Evolutionary conservation across 2,113 vertebrate genomes (phyloP), one percentile per base, ranked within the genome.

Genomic region (Bombycilla garrulus): DNA sequence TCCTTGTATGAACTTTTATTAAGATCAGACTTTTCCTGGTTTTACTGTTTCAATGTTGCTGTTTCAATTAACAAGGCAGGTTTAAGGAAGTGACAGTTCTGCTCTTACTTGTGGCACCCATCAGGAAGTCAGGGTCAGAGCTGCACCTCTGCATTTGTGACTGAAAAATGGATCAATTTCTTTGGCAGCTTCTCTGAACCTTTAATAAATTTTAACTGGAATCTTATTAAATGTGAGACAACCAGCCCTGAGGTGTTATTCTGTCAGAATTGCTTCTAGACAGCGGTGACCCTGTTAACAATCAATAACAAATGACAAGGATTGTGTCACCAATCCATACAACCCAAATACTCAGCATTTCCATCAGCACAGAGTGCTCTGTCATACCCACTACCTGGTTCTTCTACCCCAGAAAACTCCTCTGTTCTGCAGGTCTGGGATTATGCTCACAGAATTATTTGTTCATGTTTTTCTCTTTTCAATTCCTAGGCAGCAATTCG

Each of bases 401-500:
- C 11, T 85, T 47, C 50, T 50, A 3, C 16, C 6, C 20, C 29
- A 64, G 33, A 19, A 70, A 89, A 56, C 20, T 56, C 16, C 56
- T 79, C 33, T 72, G 38, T 48, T 82, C 57, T 77, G n/a, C 35
- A 53, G 22, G 9, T 42, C 33, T 8, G 4, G 24, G 45, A 28
- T 35, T 79, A 76, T 72, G 58, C 64, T 33, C 24, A 35, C 10
- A 21, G 35, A 21, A n/a, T 13, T 3, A 2, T 44, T 66, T 67
- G 35, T 69, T 93, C 54, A 93, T 20, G 6, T 3, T 13, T 38
- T 51, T 80, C 62, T 91, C 2, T 96, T 88, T 95, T 79, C 51
- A 31, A 58, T 91, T 96, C 84, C n/a, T 81, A 99, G 99, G 99
- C 99, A 70, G 99, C 99, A 28, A 99, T 99, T 97, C 98, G 99